A percentile compares a stretch with the other conserved stretches of the same genome.
Conservation (phyloP, 2,797 vertebrate species). For the Epinephelus coioides region DNA sequence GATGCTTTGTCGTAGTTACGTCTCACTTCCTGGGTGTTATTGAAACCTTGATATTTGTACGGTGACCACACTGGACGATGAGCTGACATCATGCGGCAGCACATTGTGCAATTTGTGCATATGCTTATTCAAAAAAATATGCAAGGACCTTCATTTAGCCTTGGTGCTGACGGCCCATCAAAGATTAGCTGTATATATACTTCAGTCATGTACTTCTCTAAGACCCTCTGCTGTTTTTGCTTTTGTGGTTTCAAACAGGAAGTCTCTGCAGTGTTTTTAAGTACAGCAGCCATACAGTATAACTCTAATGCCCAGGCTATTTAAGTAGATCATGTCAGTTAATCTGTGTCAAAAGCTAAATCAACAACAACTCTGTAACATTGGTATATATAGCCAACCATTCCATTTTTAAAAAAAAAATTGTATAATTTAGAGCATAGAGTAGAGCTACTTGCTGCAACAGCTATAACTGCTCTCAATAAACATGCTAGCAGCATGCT, state of each 20-base stretch:
- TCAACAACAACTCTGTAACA: neutral
- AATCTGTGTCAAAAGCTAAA: neutral
- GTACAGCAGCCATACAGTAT: neutral
- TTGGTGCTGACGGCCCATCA: neutral
- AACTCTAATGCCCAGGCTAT: neutral
- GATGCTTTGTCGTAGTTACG: neutral
- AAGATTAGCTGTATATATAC: neutral
- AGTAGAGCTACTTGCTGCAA: no score
- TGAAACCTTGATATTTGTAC: neutral
- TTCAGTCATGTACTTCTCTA: neutral
- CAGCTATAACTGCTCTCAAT: no score
- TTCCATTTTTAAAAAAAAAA: no score
- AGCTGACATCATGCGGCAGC: neutral
- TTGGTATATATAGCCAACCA: no score
- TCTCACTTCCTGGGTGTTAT: neutral
- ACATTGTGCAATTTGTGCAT: neutral
- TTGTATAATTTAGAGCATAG: no score
- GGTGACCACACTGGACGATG: neutral
- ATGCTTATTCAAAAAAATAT: neutral
- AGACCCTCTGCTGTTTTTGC: neutral
- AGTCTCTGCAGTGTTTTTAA: constrained; percentile 3
- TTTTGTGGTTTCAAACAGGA: constrained; percentile 30
- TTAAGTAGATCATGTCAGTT: neutral
- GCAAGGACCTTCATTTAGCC: neutral
- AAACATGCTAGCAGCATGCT: no score